Percentiles rank a stretch among this genome's conserved stretches.
phyloP scores from a whole-genome alignment of 35 echinoderm and acorn worm species.

The Lytechinus variegatus region DNA sequence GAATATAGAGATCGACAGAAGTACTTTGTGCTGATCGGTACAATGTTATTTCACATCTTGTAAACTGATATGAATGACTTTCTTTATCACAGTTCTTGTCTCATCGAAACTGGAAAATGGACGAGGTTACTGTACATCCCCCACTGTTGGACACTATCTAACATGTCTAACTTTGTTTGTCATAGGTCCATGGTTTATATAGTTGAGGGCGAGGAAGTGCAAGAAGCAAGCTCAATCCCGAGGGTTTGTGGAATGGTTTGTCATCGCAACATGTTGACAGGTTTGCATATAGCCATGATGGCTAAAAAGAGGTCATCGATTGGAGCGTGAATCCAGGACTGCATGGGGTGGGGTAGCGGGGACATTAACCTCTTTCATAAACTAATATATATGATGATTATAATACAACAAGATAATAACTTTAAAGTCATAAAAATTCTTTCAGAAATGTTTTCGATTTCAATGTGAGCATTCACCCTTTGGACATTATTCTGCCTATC shows the following conservation, averaged over 20 bases:
- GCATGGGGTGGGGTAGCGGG: neutral
- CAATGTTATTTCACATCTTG: too few relatives aligned
- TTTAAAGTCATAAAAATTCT: neutral
- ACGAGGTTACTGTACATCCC: too few relatives aligned
- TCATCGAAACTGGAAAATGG: too few relatives aligned
- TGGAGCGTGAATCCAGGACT: neutral
- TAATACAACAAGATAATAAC: neutral
- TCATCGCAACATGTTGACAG: neutral
- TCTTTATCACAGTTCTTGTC: too few relatives aligned
- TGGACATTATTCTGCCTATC: too few relatives aligned
- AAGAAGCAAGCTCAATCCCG: neutral
- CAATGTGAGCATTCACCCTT: neutral
- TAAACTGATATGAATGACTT: too few relatives aligned
- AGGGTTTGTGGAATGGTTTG: neutral
- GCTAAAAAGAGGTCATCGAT: neutral
- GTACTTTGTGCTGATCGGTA: too few relatives aligned
- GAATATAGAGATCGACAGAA: too few relatives aligned
- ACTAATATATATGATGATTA: neutral
- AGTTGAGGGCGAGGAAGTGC: neutral
- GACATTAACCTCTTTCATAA: neutral
- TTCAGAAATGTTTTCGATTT: neutral
- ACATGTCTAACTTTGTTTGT: too few relatives aligned
- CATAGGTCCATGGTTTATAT: too few relatives aligned
- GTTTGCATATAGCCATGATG: neutral
- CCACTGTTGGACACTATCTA: too few relatives aligned